phyloP scores from a whole-genome alignment of 2,113 vertebrate species.

The Mirounga angustirostris region DNA sequence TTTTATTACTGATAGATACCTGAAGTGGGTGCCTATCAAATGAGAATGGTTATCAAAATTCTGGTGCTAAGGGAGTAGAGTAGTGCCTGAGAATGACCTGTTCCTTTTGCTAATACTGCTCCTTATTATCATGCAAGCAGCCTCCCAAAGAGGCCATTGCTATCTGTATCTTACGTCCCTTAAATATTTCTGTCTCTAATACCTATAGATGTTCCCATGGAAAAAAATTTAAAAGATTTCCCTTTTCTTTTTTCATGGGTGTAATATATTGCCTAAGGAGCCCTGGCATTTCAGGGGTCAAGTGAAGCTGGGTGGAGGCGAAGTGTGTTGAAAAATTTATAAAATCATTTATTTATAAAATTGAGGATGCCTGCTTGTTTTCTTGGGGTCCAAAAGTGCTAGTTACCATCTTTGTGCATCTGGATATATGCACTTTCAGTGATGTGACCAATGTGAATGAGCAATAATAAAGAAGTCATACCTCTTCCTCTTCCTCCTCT shows the following conservation, averaged over 20 bases:
- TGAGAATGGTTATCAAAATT: not conserved
- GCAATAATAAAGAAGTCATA: slow-evolving; percentile 53
- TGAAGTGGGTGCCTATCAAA: not conserved
- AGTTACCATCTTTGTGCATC: not conserved
- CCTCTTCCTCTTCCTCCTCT: slow-evolving; percentile 84
- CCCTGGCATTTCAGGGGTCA: slow-evolving; percentile 21
- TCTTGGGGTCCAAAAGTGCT: not conserved
- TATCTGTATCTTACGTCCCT: not conserved
- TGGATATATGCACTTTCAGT: not conserved
- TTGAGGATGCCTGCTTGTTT: not conserved
- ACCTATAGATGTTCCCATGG: not conserved
- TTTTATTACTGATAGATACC: slow-evolving; percentile 32
- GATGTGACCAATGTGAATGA: slow-evolving; percentile 16
- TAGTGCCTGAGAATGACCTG: not conserved
- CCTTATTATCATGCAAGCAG: not conserved
- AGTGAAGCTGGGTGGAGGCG: not conserved
- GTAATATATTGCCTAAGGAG: not conserved
- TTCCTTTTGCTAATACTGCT: not conserved
- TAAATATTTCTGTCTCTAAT: slow-evolving; percentile 12
- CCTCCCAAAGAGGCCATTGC: not conserved
- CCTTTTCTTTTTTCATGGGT: not conserved
- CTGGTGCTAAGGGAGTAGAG: not conserved
- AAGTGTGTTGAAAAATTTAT: not conserved
- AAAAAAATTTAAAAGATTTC: not conserved
- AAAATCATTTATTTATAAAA: not conserved